Base-by-base conservation (phyloP, 2,113 vertebrate species). In the Odocoileus virginianus region DNA sequence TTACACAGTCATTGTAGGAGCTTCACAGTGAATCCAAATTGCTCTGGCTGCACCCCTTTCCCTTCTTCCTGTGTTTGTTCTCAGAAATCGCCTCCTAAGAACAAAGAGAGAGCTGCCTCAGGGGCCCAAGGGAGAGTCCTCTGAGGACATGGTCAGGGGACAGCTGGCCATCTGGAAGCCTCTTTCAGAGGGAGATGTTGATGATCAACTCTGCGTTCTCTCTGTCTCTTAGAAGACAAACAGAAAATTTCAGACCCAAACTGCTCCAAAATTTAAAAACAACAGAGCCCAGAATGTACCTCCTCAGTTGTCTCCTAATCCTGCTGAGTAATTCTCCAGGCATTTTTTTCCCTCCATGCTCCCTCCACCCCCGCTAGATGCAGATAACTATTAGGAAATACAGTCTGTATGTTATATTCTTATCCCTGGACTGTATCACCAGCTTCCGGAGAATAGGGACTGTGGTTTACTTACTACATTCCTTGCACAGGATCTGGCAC, bases 161-260 rank as follows among this genome's bases (percentile, higher is more conserved):
- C n/a, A 50, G 85, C 79, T 76, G 81, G 67, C 13, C 25, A 8
- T 33, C 33, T 47, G 43, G 79, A 45, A 87, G 45, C 84, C 54
- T 50, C 55, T 61, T 83, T 82, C 87, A 86, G 43, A 61, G 17
- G 54, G 25, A 57, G 33, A 43, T 15, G 1, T 6, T 87, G 55
- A 33, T 88, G n/a, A 43, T 36, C 50, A 45, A 60, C 19, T 27
- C 40, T 33, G 28, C 2, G 25, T 28, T 52, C 47, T 81, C 30
- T 43, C 27, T 79, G 28, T 87, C 23, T 91, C 45, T 95, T 89
- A 60, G 60, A 97, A 97, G 87, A 89, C 67, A 95, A 81, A 81
- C 19, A 95, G 87, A 84, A 96, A 40, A 27, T 57, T 43, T 84
- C 43, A 78, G 25, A 83, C 25, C 19, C 21, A 95, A 58, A 91